Evolutionary conservation across 2,797 vertebrate genomes (phyloP), one percentile per base, ranked within the genome.

Genomic region (Florisuga fusca): DNA sequence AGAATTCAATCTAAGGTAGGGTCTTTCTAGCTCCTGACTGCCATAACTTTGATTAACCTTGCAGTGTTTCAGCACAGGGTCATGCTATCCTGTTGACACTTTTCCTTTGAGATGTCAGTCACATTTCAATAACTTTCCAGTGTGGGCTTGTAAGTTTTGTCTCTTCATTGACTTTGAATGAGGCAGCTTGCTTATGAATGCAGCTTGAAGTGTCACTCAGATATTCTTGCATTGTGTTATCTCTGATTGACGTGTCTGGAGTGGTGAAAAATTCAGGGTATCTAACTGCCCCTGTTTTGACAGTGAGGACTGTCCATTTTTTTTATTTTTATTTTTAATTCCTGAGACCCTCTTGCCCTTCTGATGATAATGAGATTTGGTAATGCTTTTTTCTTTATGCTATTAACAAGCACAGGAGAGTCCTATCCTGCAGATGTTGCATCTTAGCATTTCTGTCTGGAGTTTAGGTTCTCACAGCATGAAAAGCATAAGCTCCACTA

Each of bases 51-150:
- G 97, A 98, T 98, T 98, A 98, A 98, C 96, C 96, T 97, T 94
- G 95, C 96, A 97, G 89, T 97, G 97, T 97, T 98, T 97, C 96
- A 97, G 97, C 93, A 95, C 63, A 64, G 93, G 97, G 97, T 98
- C 97, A 94, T 84, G 89, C 87, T 96, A 96, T 95, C 87, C 94
- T 6, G 87, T 96, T 97, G 97, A 98, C 95, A 97, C 80, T 79
- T 76, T 95, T 96, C 96, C 96, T 98, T 97, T 97, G 95, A 97
- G 89, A 94, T 98, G 97, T 98, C 98, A 98, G 97, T 97, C 98
- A 98, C 97, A 98, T 98, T 98, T 98, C 98, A 98, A 98, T 98
- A 98, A 98, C 97, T 98, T 98, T 97, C 94, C 90, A 96, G 91
- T 88, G 83, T 88, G 86, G 89, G 55, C 97, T 98, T 98, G 97